Evolutionary conservation across 2,797 vertebrate genomes (phyloP), one percentile per base, ranked within the genome.

Genomic region (Mus caroli): DNA sequence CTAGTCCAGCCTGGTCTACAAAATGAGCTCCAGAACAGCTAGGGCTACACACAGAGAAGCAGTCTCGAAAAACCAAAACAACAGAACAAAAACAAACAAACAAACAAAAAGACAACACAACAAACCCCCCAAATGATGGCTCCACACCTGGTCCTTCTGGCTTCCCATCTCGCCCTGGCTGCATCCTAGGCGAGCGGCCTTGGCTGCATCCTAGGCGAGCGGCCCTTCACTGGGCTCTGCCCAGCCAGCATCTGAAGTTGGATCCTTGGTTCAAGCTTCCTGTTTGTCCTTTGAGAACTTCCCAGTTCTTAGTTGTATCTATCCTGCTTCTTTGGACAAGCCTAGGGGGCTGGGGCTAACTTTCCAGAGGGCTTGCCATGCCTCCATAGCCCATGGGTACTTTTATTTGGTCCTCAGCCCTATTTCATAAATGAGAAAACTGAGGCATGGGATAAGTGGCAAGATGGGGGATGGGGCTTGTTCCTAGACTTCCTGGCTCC

Each of bases 311-410:
- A 20, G 1, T 6, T 0, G 1, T 50, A 22, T 83, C 62, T 4
- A 6, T 13, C 14, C 46, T 17, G 31, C 56, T 11, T 64, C n/a
- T 50, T 64, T 76, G 58, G 85, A 34, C 69, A 64, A 31, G 73
- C 76, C 92, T 5, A 0, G 56, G 52, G 79, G 94, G 76, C 64
- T 6, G 56, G 24, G 86, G 64, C 80, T 88, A n/a, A 62, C 1
- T 0, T 43, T n/a, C 7, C 40, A 1, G 19, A 69, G 78, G 54
- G 9, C 26, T 62, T n/a, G 2, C 1, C 31, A 7, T 77, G 34
- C 22, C 5, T 19, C 6, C 46, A 24, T 4, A 4, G 64, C 11
- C 14, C 34, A 1, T 0, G 1, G 34, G 37, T 34, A 22, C 24
- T 67, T 28, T 54, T 7, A 0, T 6, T 6, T 14, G 40, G 22